phyloP scores from a whole-genome alignment of 2,797 vertebrate genomes.

The Cynopterus sphinx region DNA sequence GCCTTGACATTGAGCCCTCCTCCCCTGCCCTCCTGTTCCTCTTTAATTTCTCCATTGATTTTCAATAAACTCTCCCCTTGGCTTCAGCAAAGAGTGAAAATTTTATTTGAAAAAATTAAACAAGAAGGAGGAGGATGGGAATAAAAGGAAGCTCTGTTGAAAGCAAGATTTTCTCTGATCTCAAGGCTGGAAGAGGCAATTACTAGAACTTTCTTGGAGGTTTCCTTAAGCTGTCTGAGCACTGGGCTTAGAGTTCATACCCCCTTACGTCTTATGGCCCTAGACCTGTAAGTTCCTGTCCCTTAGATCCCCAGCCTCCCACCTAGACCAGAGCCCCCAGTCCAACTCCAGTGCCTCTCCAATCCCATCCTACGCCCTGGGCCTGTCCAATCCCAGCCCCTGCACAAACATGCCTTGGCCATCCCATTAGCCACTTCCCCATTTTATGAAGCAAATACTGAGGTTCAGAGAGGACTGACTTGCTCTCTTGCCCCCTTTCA shows the following conservation, averaged over 20 bases:
- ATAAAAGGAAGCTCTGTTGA: background rate
- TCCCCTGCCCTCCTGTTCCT: conserved; percentile 63
- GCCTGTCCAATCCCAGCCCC: background rate
- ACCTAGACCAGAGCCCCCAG: background rate
- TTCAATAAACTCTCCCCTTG: conserved; percentile 84
- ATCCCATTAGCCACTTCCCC: background rate
- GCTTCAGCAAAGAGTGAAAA: conserved; percentile 81
- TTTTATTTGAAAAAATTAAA: conserved; percentile 56
- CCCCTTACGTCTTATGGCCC: fast-evolving
- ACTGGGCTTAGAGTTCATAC: background rate
- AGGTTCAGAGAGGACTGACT: no score
- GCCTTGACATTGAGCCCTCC: background rate
- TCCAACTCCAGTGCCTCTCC: background rate
- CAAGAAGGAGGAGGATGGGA: background rate
- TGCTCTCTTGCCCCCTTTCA: no score
- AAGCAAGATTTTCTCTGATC: background rate
- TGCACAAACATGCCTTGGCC: background rate
- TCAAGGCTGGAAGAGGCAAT: background rate
- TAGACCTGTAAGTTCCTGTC: background rate
- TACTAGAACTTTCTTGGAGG: background rate
- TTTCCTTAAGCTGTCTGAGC: background rate
- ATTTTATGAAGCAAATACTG: background rate
- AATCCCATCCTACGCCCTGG: background rate
- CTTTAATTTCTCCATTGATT: conserved; percentile 84
- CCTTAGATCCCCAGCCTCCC: background rate